These are phyloP conservation scores for Calliopsis andreniformis DNA, from an alignment of 1,140 invertebrate species.

Conservation along the genomic window DNA sequence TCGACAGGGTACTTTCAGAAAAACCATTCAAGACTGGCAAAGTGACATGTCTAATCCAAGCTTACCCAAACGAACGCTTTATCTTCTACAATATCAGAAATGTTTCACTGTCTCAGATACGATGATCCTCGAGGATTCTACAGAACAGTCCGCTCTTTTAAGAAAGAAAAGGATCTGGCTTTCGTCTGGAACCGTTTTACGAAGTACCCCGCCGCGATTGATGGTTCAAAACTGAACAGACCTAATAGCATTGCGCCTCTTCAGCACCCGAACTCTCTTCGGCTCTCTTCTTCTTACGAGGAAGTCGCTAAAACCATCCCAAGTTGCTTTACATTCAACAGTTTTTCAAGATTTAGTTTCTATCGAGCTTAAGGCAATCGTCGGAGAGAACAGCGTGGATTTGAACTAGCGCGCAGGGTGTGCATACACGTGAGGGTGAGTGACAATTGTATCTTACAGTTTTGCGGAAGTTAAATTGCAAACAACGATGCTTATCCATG, in stretches of 20 bases:
- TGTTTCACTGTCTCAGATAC: neutral
- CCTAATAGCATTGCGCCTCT: conserved; percentile 78
- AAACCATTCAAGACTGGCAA: conserved; percentile 6
- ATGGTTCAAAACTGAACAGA: conserved; percentile 60
- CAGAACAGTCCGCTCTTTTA: neutral
- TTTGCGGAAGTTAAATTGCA: conserved; percentile 34
- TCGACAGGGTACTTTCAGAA: conserved; percentile 43
- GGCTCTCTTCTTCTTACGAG: conserved; percentile 64
- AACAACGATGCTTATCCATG: conserved; percentile 40
- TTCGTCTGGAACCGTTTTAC: conserved; percentile 25
- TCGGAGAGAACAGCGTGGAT: too few species aligned
- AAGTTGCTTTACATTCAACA: conserved; percentile 19
- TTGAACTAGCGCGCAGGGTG: too few species aligned
- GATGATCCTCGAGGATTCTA: neutral
- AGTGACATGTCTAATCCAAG: too few species aligned
- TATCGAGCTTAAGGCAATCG: too few species aligned
- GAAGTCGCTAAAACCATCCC: conserved; percentile 73
- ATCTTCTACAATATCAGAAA: too few species aligned
- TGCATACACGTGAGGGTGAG: neutral
- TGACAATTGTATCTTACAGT: neutral
- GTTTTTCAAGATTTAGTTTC: neutral
- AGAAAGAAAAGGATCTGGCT: neutral
- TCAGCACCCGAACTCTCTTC: conserved; percentile 70
- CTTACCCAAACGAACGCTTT: neutral
- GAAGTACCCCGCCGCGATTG: conserved; percentile 37